Conservation (phyloP, 2,797 vertebrate species). For the Onychomys arenicola region DNA sequence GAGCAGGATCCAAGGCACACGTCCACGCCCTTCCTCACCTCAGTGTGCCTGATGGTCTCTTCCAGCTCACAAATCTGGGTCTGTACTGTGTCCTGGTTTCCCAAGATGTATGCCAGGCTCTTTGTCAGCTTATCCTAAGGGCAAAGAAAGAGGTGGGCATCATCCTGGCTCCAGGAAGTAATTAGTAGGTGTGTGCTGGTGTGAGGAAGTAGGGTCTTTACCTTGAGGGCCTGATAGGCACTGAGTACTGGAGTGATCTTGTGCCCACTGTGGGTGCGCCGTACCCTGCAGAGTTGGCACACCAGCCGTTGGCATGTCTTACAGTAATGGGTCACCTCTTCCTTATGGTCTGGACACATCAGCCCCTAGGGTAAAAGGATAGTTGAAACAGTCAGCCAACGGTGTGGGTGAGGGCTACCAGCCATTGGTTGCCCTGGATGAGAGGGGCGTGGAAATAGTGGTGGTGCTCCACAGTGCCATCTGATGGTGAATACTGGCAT, state of each 20-base stretch:
- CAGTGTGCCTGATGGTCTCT: conserved; percentile 93
- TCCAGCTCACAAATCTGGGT: conserved; percentile 96
- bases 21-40: conserved; percentile 88
- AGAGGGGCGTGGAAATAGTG: not conserved
- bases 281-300: conserved; percentile 95
- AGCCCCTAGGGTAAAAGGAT: conserved; percentile 89
- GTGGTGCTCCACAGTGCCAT: conserved; percentile 49
- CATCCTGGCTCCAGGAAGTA: not conserved
- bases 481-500: conserved; percentile 42
- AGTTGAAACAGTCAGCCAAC: not conserved
- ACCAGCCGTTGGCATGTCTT: conserved; percentile 95
- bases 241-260: conserved; percentile 95
- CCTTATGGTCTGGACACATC: conserved; percentile 96
- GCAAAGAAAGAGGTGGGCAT: conserved; percentile 63
- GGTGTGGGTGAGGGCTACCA: not conserved
- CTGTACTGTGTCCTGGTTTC: conserved; percentile 95
- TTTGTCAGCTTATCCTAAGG: conserved; percentile 96
- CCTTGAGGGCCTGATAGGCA: conserved; percentile 97
- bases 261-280: conserved; percentile 94
- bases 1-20: conserved; percentile 12
- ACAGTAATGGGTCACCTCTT: conserved; percentile 96
- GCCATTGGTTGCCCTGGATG: not conserved
- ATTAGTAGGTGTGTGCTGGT: not conserved
- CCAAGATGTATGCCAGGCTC: conserved; percentile 94
- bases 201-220: conserved; percentile 74